Percentiles rank a stretch among this genome's conserved stretches.
phyloP scores from a whole-genome alignment of 1,140 invertebrate species.

The Drosophila sproati region DNA sequence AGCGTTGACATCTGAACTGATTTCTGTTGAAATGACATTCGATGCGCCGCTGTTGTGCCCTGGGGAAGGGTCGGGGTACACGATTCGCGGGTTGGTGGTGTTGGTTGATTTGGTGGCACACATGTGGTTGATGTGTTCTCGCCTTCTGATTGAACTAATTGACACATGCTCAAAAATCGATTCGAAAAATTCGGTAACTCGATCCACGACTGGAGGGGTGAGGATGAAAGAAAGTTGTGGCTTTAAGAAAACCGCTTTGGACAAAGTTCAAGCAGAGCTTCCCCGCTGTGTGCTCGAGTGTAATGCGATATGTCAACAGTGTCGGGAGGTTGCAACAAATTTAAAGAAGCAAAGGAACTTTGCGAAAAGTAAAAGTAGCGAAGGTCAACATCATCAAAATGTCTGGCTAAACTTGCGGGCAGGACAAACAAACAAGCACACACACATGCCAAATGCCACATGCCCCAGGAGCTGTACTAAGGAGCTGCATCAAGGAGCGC shows the following conservation, averaged over 20 bases:
- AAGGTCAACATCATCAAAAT: constrained; percentile 84
- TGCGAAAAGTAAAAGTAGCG: constrained; percentile 75
- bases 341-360: constrained; percentile 63
- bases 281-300: constrained; percentile 31
- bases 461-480: constrained; percentile 24
- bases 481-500: constrained; percentile 22
- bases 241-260: constrained; percentile 29
- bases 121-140: constrained; percentile 59
- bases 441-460: constrained; percentile 26
- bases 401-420: constrained; percentile 62
- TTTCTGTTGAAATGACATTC: constrained; percentile 48
- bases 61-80: constrained; percentile 29
- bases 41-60: constrained; percentile 17
- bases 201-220: constrained; percentile 33
- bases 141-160: constrained; percentile 76
- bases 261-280: constrained; percentile 16
- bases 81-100: constrained; percentile 22
- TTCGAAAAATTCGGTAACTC: constrained; percentile 57
- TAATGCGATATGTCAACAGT: constrained; percentile 81
- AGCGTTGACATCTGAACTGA: constrained; percentile 15
- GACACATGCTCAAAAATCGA: constrained; percentile 64
- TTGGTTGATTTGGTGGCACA: constrained; percentile 25
- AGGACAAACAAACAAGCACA: constrained; percentile 35
- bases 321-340: constrained; percentile 60
- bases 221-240: constrained; percentile 4